Percentiles rank a stretch among this genome's conserved stretches.
Conservation (phyloP, 2,113 vertebrate genomes). For the Hippopotamus amphibius region DNA sequence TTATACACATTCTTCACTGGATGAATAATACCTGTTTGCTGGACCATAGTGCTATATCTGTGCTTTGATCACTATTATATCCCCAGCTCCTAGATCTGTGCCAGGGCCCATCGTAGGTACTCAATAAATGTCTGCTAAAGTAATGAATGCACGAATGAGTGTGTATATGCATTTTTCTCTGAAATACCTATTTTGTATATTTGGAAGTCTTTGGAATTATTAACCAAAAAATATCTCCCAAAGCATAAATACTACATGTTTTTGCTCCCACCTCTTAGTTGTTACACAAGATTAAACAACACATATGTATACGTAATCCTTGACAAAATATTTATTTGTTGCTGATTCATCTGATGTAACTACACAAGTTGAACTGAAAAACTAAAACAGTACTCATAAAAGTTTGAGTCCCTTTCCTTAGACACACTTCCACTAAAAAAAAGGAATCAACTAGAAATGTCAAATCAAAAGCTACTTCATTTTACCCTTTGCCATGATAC, state of each 20-base stretch:
- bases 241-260: neutral
- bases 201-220: constrained; percentile 9
- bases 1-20: neutral
- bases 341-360: neutral
- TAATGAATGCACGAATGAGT: neutral
- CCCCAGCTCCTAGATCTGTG: neutral
- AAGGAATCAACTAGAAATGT: neutral
- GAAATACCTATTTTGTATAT: neutral
- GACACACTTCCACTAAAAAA: neutral
- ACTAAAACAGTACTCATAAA: neutral
- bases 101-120: neutral
- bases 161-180: neutral
- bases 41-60: neutral
- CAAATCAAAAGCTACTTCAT: neutral
- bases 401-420: neutral
- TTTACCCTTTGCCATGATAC: neutral
- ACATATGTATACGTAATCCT: neutral
- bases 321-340: neutral
- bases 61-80: neutral
- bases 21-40: constrained; percentile 4
- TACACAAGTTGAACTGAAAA: neutral
- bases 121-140: neutral
- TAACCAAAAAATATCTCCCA: neutral
- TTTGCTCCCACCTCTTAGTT: neutral
- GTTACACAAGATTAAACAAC: neutral